Base-by-base conservation (phyloP, 2,888 invertebrate species). In the Hoplodrina blanda region DNA sequence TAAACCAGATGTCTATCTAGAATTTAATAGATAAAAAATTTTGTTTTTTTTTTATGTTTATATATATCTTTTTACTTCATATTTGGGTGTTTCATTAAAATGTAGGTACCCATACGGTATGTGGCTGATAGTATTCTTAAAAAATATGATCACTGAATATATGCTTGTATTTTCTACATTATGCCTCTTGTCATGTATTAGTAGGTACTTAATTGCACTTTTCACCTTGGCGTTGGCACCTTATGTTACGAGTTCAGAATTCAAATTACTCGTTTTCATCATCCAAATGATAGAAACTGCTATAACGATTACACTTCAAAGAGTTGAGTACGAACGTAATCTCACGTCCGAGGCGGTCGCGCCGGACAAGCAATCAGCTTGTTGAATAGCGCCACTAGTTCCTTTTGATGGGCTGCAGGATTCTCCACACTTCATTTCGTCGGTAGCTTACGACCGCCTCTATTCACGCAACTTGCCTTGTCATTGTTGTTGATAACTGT, bases 401-500 rank as follows among this genome's bases (percentile, higher is more conserved):
- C 91, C 91, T 90, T 93, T 92, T 90, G 91, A 93, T 87, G 82
- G 80, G 83, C 85, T 88, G 88, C 91, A 94, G 95, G 94, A 95
- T 94, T 93, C 93, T 92, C 89, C 89, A 90, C 91, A 91, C 88
- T 91, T 89, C 90, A 90, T 93, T 92, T 91, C 86, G 88, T 92
- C 92, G 91, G 95, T 93, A 95, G 94, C 93, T 84, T 84, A 89
- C 80, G 77, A 73, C 78, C 81, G 78, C 55, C 62, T 74, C 88
- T 91, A 90, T 93, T 92, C 88, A 91, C 72, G 76, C 77, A 90
- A 92, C 84, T 85, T 93, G 95, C 95, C 65, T 64, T 85, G 93
- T 96, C 95, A 95, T 91, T 92, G 89, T 88, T 89, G 90, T 92
- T 94, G 93, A 92, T 94, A 93, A 94, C 93, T 93, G 91, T 93